Evolutionary conservation across 2,797 vertebrate genomes (phyloP).

Genomic region (Onychomys arenicola): DNA sequence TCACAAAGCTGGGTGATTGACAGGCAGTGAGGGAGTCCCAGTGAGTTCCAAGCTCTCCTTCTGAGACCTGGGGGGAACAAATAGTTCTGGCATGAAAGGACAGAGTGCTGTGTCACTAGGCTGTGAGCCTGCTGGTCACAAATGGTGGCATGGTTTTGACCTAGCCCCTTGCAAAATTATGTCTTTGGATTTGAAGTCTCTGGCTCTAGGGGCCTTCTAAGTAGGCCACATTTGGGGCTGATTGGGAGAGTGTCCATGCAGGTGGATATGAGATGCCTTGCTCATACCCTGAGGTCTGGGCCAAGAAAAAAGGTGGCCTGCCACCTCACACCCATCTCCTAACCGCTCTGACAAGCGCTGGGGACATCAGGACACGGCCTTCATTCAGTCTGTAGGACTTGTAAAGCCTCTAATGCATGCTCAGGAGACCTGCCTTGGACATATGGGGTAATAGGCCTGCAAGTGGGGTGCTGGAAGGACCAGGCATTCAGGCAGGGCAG

Average conservation of each 20-base stretch:
- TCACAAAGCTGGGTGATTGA: not conserved
- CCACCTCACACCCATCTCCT: not conserved
- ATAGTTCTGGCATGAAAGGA: not conserved
- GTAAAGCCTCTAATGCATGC: not conserved
- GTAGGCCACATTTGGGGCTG: not conserved
- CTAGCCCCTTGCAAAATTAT: not conserved
- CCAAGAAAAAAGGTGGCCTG: not conserved
- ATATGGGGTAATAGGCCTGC: not conserved
- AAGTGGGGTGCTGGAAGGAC: not conserved
- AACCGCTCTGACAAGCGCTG: not conserved
- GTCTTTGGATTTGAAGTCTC: not conserved
- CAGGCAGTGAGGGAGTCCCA: not conserved
- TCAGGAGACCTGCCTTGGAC: not conserved
- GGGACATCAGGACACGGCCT: not conserved
- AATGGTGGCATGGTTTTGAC: not conserved
- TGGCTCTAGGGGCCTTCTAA: not conserved
- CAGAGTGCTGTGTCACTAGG: not conserved
- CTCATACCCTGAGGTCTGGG: too few relatives aligned
- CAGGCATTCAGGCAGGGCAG: not conserved
- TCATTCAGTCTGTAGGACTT: not conserved
- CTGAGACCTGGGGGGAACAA: not conserved
- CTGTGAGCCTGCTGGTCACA: not conserved
- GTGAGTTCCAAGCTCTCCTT: not conserved
- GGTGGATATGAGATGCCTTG: not conserved
- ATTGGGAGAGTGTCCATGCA: not conserved